Percentiles rank a stretch among this genome's conserved stretches.
Conservation (phyloP, 2,797 vertebrate genomes). For the Crax fasciolata region DNA sequence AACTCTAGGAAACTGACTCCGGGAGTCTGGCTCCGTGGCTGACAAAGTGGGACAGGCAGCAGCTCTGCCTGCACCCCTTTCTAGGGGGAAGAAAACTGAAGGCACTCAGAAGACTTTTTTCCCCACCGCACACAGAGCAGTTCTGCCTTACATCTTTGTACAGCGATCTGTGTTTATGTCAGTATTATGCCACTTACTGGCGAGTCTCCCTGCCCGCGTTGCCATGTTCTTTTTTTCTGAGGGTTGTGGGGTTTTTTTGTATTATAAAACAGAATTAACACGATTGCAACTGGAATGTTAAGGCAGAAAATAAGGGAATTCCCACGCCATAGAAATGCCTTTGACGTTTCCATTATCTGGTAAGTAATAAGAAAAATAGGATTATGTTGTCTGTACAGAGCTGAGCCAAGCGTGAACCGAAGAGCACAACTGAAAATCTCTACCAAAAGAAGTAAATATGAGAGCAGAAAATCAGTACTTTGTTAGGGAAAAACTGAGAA, state of each 20-base stretch:
- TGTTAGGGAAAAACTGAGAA: conserved; percentile 54
- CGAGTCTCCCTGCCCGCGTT: accelerated
- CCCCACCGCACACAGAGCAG: neutral
- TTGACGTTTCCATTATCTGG: conserved; percentile 52
- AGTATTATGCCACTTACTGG: neutral
- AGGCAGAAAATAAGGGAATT: conserved; percentile 43
- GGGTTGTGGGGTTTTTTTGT: accelerated
- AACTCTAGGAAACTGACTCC: neutral
- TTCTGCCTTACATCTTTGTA: neutral
- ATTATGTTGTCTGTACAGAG: conserved; percentile 54
- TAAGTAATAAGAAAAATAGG: conserved; percentile 69
- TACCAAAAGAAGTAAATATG: conserved; percentile 23
- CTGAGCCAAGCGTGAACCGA: conserved; percentile 46
- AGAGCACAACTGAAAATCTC: conserved; percentile 4
- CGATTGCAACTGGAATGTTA: conserved; percentile 7
- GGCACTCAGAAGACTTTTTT: neutral
- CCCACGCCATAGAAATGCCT: conserved; percentile 14
- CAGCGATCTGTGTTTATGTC: neutral
- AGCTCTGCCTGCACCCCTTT: neutral
- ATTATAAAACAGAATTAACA: neutral
- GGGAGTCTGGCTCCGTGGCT: neutral
- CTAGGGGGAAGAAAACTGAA: neutral
- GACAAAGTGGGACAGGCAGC: neutral
- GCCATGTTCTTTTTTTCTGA: neutral
- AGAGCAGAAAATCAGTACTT: conserved; percentile 65